A percentile compares a stretch with the other conserved stretches of the same genome.
These are phyloP conservation scores for Andrena chrysosceles DNA, from an alignment of 2,888 invertebrate genomes.

Conservation along the genomic window DNA sequence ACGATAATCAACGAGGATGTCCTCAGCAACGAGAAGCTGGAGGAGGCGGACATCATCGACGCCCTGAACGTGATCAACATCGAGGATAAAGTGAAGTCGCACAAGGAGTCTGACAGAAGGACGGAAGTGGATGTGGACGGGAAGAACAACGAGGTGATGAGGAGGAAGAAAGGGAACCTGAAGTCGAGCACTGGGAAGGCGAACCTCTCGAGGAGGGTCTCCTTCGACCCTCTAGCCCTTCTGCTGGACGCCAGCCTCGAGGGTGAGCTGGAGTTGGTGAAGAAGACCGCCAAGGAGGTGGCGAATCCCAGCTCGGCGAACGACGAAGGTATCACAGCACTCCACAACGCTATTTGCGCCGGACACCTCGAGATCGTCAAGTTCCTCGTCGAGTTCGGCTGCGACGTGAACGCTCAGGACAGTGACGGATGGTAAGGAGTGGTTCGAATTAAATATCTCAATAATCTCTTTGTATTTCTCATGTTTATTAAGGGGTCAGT, in stretches of 20 bases:
- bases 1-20: slow-evolving; percentile 59
- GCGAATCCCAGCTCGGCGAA: slow-evolving; percentile 98
- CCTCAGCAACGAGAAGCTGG: slow-evolving; percentile 78
- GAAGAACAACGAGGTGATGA: slow-evolving; percentile 87
- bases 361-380: slow-evolving; percentile 99
- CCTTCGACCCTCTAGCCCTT: slow-evolving; percentile 98
- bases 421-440: slow-evolving; percentile 95
- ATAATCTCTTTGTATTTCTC: not conserved
- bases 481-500: too few species aligned
- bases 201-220: slow-evolving; percentile 93
- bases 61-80: slow-evolving; percentile 83
- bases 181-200: slow-evolving; percentile 89
- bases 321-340: slow-evolving; percentile 99
- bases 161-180: slow-evolving; percentile 92
- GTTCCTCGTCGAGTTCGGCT: slow-evolving; percentile 98
- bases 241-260: slow-evolving; percentile 98
- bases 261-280: slow-evolving; percentile 98
- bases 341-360: slow-evolving; percentile 99
- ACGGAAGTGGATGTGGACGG: slow-evolving; percentile 63
- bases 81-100: slow-evolving; percentile 80
- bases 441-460: not conserved
- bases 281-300: slow-evolving; percentile 97
- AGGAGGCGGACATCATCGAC: slow-evolving; percentile 83
- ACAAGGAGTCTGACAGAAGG: slow-evolving; percentile 73
- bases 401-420: slow-evolving; percentile 99